phyloP scores from a whole-genome alignment of 2,113 vertebrate genomes.

The Alligator sinensis region DNA sequence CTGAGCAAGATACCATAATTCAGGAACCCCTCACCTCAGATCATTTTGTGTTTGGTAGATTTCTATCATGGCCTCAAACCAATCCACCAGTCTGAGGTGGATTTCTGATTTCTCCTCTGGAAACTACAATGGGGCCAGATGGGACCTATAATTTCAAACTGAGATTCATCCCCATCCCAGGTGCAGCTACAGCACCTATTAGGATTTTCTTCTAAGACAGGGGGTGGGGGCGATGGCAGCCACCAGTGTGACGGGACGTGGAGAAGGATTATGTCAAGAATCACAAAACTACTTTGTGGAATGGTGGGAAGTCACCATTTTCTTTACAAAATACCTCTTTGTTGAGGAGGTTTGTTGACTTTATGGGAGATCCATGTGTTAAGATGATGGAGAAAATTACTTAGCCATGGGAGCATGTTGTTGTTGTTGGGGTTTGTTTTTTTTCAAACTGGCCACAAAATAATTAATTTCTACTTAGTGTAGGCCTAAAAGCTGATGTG shows the following conservation, averaged over 20 bases:
- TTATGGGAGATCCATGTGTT: background rate
- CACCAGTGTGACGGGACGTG: background rate
- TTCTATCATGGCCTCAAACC: background rate
- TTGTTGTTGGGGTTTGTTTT: background rate
- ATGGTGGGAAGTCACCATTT: background rate
- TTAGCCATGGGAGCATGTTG: too few relatives aligned
- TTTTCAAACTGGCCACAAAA: background rate
- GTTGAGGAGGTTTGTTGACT: background rate
- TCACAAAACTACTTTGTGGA: background rate
- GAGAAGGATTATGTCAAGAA: background rate
- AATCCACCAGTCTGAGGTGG: background rate
- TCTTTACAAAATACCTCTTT: background rate
- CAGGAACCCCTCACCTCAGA: background rate
- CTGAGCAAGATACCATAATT: fast-evolving
- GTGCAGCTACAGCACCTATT: background rate
- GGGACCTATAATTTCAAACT: background rate
- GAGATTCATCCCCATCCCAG: background rate
- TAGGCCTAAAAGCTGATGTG: background rate
- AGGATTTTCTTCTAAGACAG: background rate
- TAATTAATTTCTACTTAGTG: background rate
- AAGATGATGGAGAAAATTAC: background rate
- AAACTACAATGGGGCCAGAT: background rate
- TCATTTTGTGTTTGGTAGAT: background rate
- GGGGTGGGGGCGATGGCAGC: background rate
- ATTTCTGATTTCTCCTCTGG: background rate